These are phyloP conservation scores for Choristoneura rosaceana DNA, from an alignment of 2,888 invertebrate species.

Conservation along the genomic window DNA sequence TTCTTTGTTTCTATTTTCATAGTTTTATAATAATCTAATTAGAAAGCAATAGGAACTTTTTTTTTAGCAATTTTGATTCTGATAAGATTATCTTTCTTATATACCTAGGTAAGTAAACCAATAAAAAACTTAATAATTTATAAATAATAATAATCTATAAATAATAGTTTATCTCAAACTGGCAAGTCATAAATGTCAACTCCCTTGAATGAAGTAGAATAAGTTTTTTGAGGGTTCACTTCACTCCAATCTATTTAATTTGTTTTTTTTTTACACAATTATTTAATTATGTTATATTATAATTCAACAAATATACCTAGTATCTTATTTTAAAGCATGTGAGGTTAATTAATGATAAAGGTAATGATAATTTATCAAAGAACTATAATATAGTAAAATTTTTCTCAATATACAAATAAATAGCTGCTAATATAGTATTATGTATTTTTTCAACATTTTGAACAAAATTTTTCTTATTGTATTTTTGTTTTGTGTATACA, in stretches of 20 bases:
- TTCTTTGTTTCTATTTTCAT: conserved; percentile 41
- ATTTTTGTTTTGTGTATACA: background rate
- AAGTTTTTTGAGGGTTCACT: background rate
- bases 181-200: background rate
- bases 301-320: background rate
- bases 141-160: background rate
- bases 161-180: background rate
- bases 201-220: background rate
- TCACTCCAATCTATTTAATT: background rate
- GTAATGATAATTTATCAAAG: no score
- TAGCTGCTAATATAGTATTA: no score
- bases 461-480: background rate
- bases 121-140: background rate
- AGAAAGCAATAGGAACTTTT: background rate
- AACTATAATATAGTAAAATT: no score
- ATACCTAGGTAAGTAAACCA: no score
- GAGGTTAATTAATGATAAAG: background rate
- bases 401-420: no score
- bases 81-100: background rate
- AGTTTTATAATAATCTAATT: conserved; percentile 8
- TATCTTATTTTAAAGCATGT: background rate
- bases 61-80: background rate
- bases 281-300: background rate
- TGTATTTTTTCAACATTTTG: no score
- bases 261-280: background rate